Evolutionary conservation across 2,797 vertebrate species (phyloP), one percentile per base, ranked within the genome.

Genomic region (Sebastes nivosus): DNA sequence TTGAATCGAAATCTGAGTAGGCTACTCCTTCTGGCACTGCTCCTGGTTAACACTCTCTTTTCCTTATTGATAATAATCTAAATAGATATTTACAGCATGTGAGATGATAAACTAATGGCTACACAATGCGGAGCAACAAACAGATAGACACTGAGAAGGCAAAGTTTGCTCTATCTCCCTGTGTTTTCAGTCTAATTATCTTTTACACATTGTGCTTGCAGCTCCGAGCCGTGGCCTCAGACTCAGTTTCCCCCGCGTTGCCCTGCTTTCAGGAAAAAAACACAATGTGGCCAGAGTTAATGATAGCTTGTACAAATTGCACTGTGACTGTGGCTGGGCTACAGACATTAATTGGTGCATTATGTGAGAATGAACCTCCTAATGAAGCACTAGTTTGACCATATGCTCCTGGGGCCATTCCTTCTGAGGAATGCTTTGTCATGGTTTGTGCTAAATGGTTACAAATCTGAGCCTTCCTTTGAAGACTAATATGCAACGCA

Each of bases 371-470:
- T 82, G 86, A 86, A 86, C 32, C 73, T 77, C 77, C 80, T 91
- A 93, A 92, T 93, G 88, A 91, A 89, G 89, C 84, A 63, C 61
- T 32, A 65, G 73, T 83, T 68, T 72, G 83, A 87, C 87, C 69
- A 64, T 54, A 52, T 68, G 80, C 86, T 86, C 89, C 60, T 1
- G 22, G 80, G 82, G 80, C 69, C 59, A 25, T 72, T 76, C 36
- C 80, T 72, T 77, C 79, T 65, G 67, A 81, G 72, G 67, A 74
- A 57, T 75, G 78, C 89, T 89, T 88, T 88, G 84, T 90, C 82
- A 81, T 79, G 64, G 59, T 86, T 88, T 79, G 59, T 78, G 29
- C 71, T 86, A 80, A 91, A 91, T 76, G 71, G 34, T 83, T 89
- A 79, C 80, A 88, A 88, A 91, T 89, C 68, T 74, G 38, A 74